phyloP scores from a whole-genome alignment of 2,888 invertebrate genomes.

The Melipona bicolor region DNA sequence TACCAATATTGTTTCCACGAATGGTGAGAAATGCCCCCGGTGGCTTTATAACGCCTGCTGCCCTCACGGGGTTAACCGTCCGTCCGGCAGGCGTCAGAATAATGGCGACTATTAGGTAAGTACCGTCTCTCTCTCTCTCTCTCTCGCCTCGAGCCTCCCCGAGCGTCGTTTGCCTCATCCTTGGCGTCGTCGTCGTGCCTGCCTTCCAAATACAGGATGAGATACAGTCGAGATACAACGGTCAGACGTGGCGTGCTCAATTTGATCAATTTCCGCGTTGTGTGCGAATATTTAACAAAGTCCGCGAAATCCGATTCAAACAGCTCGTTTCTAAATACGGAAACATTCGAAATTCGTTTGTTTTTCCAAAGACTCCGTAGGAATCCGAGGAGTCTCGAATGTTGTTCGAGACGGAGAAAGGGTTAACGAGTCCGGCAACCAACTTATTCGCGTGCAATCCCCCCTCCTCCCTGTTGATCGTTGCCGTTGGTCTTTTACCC shows the following conservation, averaged over 20 bases:
- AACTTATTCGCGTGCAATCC: constrained; percentile 43
- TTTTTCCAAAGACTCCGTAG: too few relatives aligned
- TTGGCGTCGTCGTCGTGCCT: not conserved
- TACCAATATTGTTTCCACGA: constrained; percentile 69
- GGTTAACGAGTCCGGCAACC: constrained; percentile 26
- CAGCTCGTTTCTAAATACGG: not conserved
- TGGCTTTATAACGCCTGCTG: constrained; percentile 63
- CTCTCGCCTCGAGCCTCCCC: constrained; percentile 52
- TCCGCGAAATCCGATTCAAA: not conserved
- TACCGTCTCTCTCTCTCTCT: constrained; percentile 65
- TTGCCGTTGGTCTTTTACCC: constrained; percentile 46
- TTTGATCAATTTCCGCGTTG: not conserved
- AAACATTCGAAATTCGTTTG: not conserved
- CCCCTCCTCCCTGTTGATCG: constrained; percentile 11
- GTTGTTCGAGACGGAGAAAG: not conserved
- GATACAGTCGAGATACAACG: not conserved
- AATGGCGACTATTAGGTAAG: constrained; percentile 72
- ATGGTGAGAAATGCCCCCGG: constrained; percentile 67
- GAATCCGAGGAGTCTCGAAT: too few relatives aligned
- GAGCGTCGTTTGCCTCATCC: constrained; percentile 31
- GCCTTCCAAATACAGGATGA: not conserved
- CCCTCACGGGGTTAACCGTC: constrained; percentile 66
- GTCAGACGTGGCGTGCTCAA: not conserved
- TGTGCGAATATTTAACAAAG: not conserved
- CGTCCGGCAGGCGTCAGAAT: constrained; percentile 64